Evolutionary conservation across 2,797 vertebrate genomes (phyloP).

Genomic region (Pseudochromis fuscus): DNA sequence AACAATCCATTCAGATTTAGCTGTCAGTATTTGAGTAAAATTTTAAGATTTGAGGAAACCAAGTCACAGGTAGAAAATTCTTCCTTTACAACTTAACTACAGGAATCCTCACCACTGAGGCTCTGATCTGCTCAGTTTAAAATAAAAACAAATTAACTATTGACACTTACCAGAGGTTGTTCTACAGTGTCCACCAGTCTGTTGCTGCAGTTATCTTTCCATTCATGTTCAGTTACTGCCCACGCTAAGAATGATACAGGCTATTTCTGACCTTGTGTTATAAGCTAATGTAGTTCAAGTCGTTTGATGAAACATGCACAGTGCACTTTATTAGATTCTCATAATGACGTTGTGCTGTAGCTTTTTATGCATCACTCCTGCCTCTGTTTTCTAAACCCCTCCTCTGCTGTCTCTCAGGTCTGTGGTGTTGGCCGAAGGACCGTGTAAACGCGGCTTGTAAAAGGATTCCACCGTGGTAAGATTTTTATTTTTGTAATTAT

Average conservation of each 20-base stretch:
- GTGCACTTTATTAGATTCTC: slow-evolving; percentile 3
- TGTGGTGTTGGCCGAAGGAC: slow-evolving; percentile 87
- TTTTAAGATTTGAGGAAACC: no score
- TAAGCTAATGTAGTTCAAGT: background rate
- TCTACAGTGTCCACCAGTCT: background rate
- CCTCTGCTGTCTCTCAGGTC: slow-evolving; percentile 75
- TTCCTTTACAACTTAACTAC: no score
- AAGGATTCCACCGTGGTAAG: slow-evolving; percentile 81
- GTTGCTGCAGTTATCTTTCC: background rate
- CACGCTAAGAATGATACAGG: background rate
- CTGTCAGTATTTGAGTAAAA: background rate
- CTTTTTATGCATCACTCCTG: slow-evolving; percentile 4
- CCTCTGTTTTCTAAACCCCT: background rate
- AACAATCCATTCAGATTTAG: background rate
- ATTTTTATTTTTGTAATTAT: slow-evolving; percentile 1
- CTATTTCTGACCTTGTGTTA: background rate
- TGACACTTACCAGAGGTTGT: background rate
- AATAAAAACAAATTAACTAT: background rate
- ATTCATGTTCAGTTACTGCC: background rate
- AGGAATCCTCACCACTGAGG: no score
- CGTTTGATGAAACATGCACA: slow-evolving; percentile 11
- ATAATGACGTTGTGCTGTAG: background rate
- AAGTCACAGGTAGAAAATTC: no score
- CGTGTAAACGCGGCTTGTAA: slow-evolving; percentile 84
- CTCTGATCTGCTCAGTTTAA: background rate